Evolutionary conservation across 2,797 vertebrate genomes (phyloP).

Genomic region (Xiphorhynchus erythropygius): DNA sequence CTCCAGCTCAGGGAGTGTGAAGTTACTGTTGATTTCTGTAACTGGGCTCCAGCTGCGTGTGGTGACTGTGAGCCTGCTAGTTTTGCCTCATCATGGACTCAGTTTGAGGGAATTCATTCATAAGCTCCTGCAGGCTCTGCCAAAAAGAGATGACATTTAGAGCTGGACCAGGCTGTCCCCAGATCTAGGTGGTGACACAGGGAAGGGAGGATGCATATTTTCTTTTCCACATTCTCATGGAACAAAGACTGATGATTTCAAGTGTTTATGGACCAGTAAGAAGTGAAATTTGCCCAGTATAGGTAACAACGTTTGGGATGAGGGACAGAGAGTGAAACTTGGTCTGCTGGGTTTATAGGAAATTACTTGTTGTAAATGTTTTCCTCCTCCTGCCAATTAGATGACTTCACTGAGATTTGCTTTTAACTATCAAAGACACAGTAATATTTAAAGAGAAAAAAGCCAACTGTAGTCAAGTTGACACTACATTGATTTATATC

Average conservation of each 20-base stretch:
- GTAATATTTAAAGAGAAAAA: conserved; percentile 11
- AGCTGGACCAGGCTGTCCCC: background rate
- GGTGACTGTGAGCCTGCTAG: background rate
- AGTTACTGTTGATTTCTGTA: background rate
- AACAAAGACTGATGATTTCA: background rate
- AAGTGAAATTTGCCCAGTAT: background rate
- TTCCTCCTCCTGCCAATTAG: background rate
- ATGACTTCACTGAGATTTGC: background rate
- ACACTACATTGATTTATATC: conserved; percentile 23
- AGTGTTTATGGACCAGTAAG: background rate
- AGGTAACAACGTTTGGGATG: background rate
- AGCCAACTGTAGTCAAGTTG: background rate
- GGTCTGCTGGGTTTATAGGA: background rate
- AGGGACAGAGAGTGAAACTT: background rate
- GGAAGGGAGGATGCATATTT: background rate
- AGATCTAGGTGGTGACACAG: background rate
- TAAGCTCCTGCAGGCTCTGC: background rate
- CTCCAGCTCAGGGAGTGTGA: background rate
- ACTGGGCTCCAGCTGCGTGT: background rate
- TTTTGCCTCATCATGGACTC: background rate
- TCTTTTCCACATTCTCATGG: background rate
- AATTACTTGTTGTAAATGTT: background rate
- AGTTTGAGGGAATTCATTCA: background rate
- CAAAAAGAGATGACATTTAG: background rate
- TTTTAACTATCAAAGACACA: background rate